A percentile compares a stretch with the other conserved stretches of the same genome.
Conservation (phyloP, 2,797 vertebrate genomes). For the Eospalax fontanierii region DNA sequence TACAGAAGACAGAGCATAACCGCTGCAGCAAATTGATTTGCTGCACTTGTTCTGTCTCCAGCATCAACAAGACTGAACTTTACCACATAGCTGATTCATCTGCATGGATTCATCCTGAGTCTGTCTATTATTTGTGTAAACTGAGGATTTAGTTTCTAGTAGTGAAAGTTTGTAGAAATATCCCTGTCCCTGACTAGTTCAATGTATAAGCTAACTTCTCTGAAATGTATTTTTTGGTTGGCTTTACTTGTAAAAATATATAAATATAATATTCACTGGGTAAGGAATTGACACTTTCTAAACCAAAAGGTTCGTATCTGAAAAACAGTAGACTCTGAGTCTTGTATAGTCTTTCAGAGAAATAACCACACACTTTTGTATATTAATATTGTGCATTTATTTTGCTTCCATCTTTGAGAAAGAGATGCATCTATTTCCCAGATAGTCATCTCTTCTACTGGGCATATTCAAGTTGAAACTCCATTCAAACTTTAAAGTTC, state of each 20-base stretch:
- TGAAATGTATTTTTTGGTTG: conserved; percentile 7
- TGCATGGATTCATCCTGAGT: neutral
- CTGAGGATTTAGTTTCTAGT: neutral
- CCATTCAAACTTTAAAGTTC: neutral
- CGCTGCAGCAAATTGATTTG: neutral
- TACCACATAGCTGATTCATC: neutral
- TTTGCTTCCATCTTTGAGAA: neutral
- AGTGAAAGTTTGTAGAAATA: neutral
- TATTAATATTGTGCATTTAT: neutral
- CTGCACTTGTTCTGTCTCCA: neutral
- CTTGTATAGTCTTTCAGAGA: neutral
- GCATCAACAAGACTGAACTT: neutral
- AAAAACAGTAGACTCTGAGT: neutral
- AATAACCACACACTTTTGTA: neutral
- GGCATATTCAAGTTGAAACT: neutral
- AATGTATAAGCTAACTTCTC: neutral
- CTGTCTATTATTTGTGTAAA: neutral
- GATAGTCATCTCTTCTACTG: neutral
- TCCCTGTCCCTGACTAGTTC: neutral
- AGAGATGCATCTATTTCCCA: neutral
- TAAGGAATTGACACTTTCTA: conserved; percentile 12
- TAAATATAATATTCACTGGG: neutral
- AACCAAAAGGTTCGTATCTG: neutral
- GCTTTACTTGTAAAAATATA: neutral
- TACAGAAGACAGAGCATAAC: neutral